Base-by-base conservation (phyloP, 2,888 invertebrate species). In the Sphaerophoria rueppellii region DNA sequence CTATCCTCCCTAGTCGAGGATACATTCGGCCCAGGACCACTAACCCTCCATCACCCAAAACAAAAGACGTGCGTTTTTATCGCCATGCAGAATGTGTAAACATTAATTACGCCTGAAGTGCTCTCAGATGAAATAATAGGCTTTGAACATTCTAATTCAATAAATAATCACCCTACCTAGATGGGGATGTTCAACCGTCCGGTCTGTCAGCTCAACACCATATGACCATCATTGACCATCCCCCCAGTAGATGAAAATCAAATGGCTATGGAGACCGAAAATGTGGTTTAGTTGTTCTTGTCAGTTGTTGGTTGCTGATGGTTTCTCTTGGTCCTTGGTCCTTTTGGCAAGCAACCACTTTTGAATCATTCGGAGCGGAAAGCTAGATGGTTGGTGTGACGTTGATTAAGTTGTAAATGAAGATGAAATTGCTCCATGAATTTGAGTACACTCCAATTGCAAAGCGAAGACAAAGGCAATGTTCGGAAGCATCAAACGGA, bases 41-140 rank as follows among this genome's bases (percentile, higher is more conserved):
- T 24, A 40, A 57, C 48, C 12, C 43, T 48, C 5, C n/a, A 14
- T 14, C n/a, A 46, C 4, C 12, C 4, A 46, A 3, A 3, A 14
- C 50, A 12, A n/a, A 50, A 70, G n/a, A 73, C 78, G 74, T 82
- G 69, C 69, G 78, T 73, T 82, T 78, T 78, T 70, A 70, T 79
- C 58, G 40, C 48, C 12, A 7, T 57, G 12, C n/a, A 35, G 60
- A 60, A 75, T 75, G 69, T 75, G 75, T 65, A 48, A 74, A 54
- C 78, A 78, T 82, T 82, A 79, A 70, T 82, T 78, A 61, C 73
- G 52, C 74, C 54, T 43, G 78, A 74, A 63, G 37, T 65, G 58
- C 37, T 78, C 74, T 58, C 82, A 48, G 73, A 70, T 61, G 73
- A 73, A 70, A 74, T 74, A 57, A 57, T 63, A 70, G 77, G 82